These are phyloP conservation scores for Peromyscus attwateri DNA, from an alignment of 2,797 vertebrate species.

Conservation along the genomic window DNA sequence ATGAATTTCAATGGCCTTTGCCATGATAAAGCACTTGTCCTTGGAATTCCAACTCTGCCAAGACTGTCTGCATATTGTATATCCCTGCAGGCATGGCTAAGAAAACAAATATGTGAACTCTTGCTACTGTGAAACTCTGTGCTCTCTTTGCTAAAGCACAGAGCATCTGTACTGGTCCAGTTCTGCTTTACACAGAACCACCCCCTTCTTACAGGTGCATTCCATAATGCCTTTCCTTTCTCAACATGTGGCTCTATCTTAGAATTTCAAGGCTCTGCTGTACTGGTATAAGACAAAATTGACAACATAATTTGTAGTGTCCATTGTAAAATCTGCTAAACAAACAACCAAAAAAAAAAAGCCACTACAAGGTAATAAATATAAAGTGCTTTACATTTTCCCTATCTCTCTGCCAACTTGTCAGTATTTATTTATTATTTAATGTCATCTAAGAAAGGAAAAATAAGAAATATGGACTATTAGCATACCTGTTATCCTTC, in stretches of 20 bases:
- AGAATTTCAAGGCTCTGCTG: not conserved
- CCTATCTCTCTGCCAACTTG: not conserved
- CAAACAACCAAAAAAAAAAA: not conserved
- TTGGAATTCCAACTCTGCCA: conserved; percentile 57
- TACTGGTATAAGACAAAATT: not conserved
- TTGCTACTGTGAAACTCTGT: conserved; percentile 13
- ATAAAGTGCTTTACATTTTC: not conserved
- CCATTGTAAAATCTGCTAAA: not conserved
- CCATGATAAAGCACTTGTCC: conserved; percentile 48
- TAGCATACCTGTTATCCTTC: conserved; percentile 18
- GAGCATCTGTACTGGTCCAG: not conserved
- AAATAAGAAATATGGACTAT: conserved; percentile 6
- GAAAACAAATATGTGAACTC: conserved; percentile 50
- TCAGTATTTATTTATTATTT: conserved; percentile 51
- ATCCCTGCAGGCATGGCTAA: conserved; percentile 8
- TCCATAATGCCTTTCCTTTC: not conserved
- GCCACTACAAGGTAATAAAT: not conserved
- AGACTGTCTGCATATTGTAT: conserved; percentile 26
- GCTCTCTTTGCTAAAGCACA: not conserved
- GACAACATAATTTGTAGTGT: not conserved
- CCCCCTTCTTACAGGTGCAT: not conserved
- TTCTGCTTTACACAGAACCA: conserved; percentile 52
- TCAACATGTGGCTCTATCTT: not conserved
- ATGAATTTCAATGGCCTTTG: conserved; percentile 70
- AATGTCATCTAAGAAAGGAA: conserved; percentile 29